Conservation (phyloP, 2,797 vertebrate species). For the Sebastes steindachneri region DNA sequence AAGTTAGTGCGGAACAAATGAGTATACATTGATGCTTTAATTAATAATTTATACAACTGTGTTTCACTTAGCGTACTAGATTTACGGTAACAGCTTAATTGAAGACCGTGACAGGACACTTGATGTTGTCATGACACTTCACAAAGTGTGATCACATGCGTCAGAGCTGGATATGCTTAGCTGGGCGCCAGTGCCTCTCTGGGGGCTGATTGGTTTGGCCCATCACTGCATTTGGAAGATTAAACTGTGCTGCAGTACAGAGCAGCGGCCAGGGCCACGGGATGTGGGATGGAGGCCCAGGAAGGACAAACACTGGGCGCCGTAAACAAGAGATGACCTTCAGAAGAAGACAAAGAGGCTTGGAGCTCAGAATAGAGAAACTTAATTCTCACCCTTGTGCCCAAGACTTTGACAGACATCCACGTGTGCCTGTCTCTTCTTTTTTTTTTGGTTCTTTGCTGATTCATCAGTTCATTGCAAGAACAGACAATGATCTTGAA, state of each 20-base stretch:
- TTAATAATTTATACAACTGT: neutral
- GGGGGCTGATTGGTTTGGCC: constrained; percentile 68
- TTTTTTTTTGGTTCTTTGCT: constrained; percentile 37
- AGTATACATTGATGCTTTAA: neutral
- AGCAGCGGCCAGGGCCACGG: constrained; percentile 58
- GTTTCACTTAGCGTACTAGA: neutral
- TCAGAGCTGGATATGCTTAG: constrained; percentile 57
- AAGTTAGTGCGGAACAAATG: constrained; percentile 10
- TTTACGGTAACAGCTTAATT: neutral
- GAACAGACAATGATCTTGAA: constrained; percentile 52
- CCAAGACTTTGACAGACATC: constrained; percentile 45
- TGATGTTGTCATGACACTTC: constrained; percentile 33
- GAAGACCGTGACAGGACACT: neutral
- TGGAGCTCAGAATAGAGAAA: constrained; percentile 73
- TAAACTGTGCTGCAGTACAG: constrained; percentile 73
- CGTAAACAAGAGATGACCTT: constrained; percentile 74
- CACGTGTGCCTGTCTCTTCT: constrained; percentile 16
- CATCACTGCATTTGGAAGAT: constrained; percentile 77
- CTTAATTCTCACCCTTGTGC: constrained; percentile 57
- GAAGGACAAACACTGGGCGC: constrained; percentile 68
- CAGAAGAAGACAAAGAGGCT: constrained; percentile 63
- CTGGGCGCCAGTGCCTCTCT: constrained; percentile 36
- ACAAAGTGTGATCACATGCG: constrained; percentile 18
- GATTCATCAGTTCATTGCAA: constrained; percentile 54
- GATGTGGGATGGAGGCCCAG: constrained; percentile 65